These are phyloP conservation scores for Agrotis exclamationis DNA, from an alignment of 2,888 invertebrate species.

Conservation along the genomic window DNA sequence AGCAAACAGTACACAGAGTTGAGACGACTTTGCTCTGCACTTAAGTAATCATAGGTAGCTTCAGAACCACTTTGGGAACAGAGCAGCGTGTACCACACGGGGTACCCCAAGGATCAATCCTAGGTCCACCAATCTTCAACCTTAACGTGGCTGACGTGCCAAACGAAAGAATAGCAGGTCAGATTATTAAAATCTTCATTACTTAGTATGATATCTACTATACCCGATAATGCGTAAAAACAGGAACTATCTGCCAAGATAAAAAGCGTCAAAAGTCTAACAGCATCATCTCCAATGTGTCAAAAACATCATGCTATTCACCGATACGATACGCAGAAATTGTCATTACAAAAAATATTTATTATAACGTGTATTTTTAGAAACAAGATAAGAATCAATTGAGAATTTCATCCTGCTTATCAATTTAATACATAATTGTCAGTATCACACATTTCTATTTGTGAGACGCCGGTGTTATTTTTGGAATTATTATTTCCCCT, in stretches of 20 bases:
- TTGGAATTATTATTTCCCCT: conserved; percentile 56
- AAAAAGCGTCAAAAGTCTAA: neutral
- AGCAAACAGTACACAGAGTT: too few species aligned
- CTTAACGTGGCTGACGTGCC: too few species aligned
- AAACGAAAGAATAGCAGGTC: too few species aligned
- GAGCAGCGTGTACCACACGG: too few species aligned
- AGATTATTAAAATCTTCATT: neutral
- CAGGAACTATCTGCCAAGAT: conserved; percentile 3
- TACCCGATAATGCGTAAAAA: neutral
- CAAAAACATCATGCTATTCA: neutral
- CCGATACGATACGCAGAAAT: conserved; percentile 1
- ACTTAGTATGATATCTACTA: neutral
- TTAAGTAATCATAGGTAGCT: too few species aligned
- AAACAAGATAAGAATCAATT: conserved; percentile 48
- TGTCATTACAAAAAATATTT: conserved; percentile 18
- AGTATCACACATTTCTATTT: conserved; percentile 45
- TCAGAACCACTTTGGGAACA: too few species aligned
- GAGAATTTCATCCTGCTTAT: conserved; percentile 46
- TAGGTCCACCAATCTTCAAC: too few species aligned
- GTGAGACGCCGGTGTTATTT: conserved; percentile 55
- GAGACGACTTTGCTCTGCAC: too few species aligned
- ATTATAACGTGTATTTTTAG: conserved; percentile 28
- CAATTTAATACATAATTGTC: conserved; percentile 56
- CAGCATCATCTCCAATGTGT: neutral
- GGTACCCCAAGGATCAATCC: too few species aligned